Evolutionary conservation across 2,888 invertebrate genomes (phyloP).

Genomic region (Hoplodrina blanda): DNA sequence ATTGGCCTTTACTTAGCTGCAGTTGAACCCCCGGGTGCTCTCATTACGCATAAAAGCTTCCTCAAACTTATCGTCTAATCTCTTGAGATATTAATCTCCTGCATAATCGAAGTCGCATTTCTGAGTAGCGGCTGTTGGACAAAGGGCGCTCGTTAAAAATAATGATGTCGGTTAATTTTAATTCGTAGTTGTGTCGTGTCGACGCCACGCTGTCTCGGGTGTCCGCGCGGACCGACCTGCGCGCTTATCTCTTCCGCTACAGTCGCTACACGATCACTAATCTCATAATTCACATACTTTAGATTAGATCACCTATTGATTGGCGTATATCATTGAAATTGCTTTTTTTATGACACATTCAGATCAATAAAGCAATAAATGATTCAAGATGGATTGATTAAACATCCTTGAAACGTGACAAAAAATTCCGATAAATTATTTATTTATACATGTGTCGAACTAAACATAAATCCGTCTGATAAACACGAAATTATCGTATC

Average conservation of each 20-base stretch:
- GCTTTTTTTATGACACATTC: slow-evolving; percentile 41
- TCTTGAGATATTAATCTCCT: slow-evolving; percentile 50
- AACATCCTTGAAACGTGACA: slow-evolving; percentile 27
- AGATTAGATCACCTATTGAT: slow-evolving; percentile 55
- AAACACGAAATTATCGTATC: slow-evolving; percentile 47
- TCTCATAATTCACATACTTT: slow-evolving; percentile 62
- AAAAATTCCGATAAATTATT: slow-evolving; percentile 15
- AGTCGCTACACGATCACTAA: slow-evolving; percentile 56
- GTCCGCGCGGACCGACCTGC: slow-evolving; percentile 53
- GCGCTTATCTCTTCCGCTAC: slow-evolving; percentile 68
- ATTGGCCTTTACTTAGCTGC: slow-evolving; percentile 7
- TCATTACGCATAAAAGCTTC: slow-evolving; percentile 53
- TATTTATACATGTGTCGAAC: slow-evolving; percentile 7
- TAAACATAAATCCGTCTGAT: slow-evolving; percentile 39
- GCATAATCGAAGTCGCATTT: slow-evolving; percentile 60
- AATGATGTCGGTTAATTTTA: slow-evolving; percentile 73
- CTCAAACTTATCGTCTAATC: slow-evolving; percentile 57
- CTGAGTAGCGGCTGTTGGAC: slow-evolving; percentile 68
- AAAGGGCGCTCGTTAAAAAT: slow-evolving; percentile 75
- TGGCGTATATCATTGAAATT: slow-evolving; percentile 36
- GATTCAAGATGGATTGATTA: slow-evolving; percentile 22
- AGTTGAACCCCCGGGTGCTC: slow-evolving; percentile 11
- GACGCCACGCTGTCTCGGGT: slow-evolving; percentile 83
- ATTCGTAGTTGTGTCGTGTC: slow-evolving; percentile 67
- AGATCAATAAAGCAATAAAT: slow-evolving; percentile 39